Conservation (phyloP, 2,888 invertebrate species). For the Agriopis marginaria region DNA sequence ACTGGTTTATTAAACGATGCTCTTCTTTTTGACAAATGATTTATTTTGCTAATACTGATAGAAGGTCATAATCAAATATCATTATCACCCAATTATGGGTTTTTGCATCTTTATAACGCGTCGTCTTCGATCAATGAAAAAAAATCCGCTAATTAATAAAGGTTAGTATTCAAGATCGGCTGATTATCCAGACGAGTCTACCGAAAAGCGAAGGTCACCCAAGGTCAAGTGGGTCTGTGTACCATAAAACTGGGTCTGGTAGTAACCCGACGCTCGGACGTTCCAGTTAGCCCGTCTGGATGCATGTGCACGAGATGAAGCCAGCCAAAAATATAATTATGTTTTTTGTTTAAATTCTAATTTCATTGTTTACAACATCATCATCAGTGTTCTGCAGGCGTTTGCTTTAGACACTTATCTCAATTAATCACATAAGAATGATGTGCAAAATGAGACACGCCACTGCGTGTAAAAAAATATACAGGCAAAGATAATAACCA, state of each 20-base stretch:
- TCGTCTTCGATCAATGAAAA: neutral
- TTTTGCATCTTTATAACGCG: neutral
- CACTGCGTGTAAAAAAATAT: too few species aligned
- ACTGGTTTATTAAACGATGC: neutral
- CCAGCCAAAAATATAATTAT: constrained; percentile 4
- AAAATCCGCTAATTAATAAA: constrained; percentile 12
- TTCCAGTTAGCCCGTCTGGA: constrained; percentile 61
- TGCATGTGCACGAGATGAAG: constrained; percentile 47
- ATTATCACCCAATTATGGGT: neutral
- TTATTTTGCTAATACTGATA: neutral
- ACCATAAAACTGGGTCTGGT: constrained; percentile 62
- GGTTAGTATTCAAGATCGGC: constrained; percentile 2
- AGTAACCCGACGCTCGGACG: constrained; percentile 67
- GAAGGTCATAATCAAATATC: neutral
- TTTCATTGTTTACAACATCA: too few species aligned
- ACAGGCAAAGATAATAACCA: too few species aligned
- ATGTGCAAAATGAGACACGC: too few species aligned
- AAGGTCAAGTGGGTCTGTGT: constrained; percentile 65
- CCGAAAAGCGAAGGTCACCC: constrained; percentile 60
- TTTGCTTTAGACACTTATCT: too few species aligned
- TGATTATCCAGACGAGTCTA: constrained; percentile 28
- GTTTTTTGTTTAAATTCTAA: neutral
- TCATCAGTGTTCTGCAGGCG: too few species aligned
- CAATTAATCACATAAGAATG: too few species aligned
- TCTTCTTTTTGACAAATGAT: neutral